Conservation (phyloP, 2,797 vertebrate species). For the Gadopsis marmoratus region DNA sequence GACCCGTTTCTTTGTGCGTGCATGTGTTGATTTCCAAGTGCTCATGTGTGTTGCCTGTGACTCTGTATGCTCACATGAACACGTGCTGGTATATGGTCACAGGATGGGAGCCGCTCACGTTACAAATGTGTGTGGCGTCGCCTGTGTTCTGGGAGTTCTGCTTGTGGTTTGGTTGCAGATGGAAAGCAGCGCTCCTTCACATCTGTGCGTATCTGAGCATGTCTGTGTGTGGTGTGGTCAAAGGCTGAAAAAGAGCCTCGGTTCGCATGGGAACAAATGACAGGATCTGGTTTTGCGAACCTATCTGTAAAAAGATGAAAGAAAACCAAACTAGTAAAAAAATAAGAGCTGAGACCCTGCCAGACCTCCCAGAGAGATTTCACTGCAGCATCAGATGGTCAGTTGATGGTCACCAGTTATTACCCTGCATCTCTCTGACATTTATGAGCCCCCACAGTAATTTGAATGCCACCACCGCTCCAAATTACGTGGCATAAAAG, state of each 20-base stretch:
- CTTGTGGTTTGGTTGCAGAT: conserved; percentile 60
- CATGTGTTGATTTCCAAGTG: neutral
- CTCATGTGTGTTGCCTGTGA: conserved; percentile 10
- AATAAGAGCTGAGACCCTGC: conserved; percentile 50
- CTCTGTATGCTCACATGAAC: conserved; percentile 20
- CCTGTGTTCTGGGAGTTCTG: conserved; percentile 38
- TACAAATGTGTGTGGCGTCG: conserved; percentile 30
- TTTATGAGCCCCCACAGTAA: conserved; percentile 50
- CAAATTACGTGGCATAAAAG: conserved; percentile 35
- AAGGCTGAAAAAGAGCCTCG: conserved; percentile 52
- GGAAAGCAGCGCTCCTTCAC: conserved; percentile 50
- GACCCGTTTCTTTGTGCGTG: neutral
- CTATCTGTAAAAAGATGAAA: conserved; percentile 76
- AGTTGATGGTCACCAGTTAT: conserved; percentile 64
- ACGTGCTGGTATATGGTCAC: conserved; percentile 38
- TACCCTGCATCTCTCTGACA: conserved; percentile 42
- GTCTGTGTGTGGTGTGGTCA: conserved; percentile 73
- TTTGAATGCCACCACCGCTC: conserved; percentile 27
- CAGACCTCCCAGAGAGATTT: conserved; percentile 73
- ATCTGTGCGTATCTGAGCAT: conserved; percentile 32
- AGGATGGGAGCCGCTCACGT: conserved; percentile 34
- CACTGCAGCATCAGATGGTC: conserved; percentile 63
- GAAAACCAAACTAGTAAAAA: conserved; percentile 65
- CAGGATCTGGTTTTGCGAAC: conserved; percentile 71
- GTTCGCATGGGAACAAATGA: conserved; percentile 77